These are phyloP conservation scores for Cacoxenus indagator DNA, from an alignment of 2,888 invertebrate species.

Conservation along the genomic window DNA sequence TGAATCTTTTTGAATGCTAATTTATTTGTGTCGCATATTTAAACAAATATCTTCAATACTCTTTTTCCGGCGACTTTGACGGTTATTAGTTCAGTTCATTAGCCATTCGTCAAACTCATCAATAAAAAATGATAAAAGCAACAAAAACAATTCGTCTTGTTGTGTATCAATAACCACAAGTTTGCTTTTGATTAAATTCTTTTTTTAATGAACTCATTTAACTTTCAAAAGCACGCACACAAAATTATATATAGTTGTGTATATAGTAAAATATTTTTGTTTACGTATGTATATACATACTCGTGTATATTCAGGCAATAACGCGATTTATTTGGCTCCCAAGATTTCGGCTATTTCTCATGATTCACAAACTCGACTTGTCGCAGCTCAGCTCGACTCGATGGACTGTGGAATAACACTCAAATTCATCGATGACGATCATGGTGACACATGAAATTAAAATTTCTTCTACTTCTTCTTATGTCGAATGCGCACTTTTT, in stretches of 20 bases:
- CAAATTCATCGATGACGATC: neutral
- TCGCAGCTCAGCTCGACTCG: neutral
- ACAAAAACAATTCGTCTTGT: neutral
- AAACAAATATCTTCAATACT: too few relatives aligned
- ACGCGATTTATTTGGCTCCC: constrained; percentile 25
- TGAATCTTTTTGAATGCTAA: too few relatives aligned
- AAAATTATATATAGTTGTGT: constrained; percentile 33
- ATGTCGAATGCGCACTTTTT: too few relatives aligned
- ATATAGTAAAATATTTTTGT: constrained; percentile 9
- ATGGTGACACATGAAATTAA: too few relatives aligned
- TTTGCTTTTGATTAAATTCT: constrained; percentile 28
- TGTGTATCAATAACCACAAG: constrained; percentile 3
- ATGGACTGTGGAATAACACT: too few relatives aligned
- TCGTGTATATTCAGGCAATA: neutral
- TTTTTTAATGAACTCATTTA: constrained; percentile 27
- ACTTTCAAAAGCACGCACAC: constrained; percentile 12
- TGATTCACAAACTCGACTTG: constrained; percentile 18
- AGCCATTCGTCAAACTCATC: too few relatives aligned
- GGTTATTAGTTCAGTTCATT: too few relatives aligned
- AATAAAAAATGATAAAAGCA: constrained; percentile 3
- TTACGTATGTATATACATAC: too few relatives aligned
- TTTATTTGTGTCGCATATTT: too few relatives aligned
- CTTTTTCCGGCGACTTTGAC: too few relatives aligned
- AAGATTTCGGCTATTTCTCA: neutral
- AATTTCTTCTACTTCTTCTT: too few relatives aligned